Evolutionary conservation across 2,797 vertebrate genomes (phyloP).

Genomic region (Manis crassicaudata): DNA sequence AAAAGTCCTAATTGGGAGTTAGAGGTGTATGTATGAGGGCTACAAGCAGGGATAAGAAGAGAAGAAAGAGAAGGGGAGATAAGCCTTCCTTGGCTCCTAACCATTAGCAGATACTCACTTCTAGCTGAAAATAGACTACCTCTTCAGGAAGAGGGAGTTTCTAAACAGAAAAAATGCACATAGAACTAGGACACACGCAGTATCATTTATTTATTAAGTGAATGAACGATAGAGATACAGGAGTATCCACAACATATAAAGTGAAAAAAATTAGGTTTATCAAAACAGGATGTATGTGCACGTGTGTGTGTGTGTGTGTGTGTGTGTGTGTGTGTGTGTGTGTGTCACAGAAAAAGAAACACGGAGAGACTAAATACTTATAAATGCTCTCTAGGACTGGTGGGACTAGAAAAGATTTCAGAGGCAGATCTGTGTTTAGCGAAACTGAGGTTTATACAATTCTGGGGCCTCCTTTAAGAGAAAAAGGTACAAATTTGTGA

Average conservation of each 20-base stretch:
- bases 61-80: not conserved
- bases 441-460: not conserved
- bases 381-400: not conserved
- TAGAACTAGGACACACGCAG: not conserved
- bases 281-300: not conserved
- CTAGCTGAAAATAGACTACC: not conserved
- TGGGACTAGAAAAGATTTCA: not conserved
- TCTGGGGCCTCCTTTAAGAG: not conserved
- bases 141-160: not conserved
- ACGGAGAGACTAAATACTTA: not conserved
- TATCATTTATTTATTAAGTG: not conserved
- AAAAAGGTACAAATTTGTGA: not conserved
- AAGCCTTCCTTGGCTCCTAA: not conserved
- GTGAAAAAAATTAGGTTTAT: not conserved
- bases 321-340: not conserved
- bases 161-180: not conserved
- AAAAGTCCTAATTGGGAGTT: not conserved
- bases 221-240: not conserved
- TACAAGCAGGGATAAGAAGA: not conserved
- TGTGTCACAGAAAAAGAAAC: not conserved
- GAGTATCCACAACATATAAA: not conserved
- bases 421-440: not conserved
- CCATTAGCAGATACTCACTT: not conserved
- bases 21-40: not conserved
- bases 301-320: not conserved